Conservation (phyloP, 2,113 vertebrate genomes). For the Smithornis capensis region DNA sequence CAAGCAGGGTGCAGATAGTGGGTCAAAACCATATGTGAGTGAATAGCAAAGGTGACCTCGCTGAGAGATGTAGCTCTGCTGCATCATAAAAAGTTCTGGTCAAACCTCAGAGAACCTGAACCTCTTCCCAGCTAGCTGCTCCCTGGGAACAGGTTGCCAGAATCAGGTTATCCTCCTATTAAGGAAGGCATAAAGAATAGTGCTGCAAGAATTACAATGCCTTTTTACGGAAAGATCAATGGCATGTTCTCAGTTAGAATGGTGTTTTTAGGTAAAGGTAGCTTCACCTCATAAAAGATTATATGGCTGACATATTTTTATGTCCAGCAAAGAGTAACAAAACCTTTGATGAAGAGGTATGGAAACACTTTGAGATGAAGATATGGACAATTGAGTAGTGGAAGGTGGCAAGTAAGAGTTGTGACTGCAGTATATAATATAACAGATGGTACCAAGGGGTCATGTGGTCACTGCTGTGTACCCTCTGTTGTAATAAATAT, state of each 20-base stretch:
- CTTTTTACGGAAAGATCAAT: slow-evolving; percentile 64
- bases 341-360: slow-evolving; percentile 20
- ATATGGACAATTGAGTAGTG: neutral
- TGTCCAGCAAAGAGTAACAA: slow-evolving; percentile 5
- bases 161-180: slow-evolving; percentile 22
- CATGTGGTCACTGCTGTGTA: neutral
- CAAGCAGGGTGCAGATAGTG: neutral
- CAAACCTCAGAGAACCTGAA: neutral
- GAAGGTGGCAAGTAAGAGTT: slow-evolving; percentile 21
- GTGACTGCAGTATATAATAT: slow-evolving; percentile 43
- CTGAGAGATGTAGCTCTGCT: neutral
- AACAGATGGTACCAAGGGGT: neutral
- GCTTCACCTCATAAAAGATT: slow-evolving; percentile 61
- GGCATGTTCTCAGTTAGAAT: slow-evolving; percentile 2
- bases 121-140: neutral
- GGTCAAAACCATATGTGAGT: fast-evolving
- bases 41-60: neutral
- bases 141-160: slow-evolving; percentile 43
- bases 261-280: slow-evolving; percentile 43
- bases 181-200: neutral
- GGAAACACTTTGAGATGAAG: slow-evolving; percentile 26
- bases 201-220: slow-evolving; percentile 14
- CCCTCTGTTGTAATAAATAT: slow-evolving; percentile 40
- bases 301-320: slow-evolving; percentile 57
- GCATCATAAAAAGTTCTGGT: neutral